Conservation (phyloP, 1,140 invertebrate genomes). For the Dendroctonus ponderosae region DNA sequence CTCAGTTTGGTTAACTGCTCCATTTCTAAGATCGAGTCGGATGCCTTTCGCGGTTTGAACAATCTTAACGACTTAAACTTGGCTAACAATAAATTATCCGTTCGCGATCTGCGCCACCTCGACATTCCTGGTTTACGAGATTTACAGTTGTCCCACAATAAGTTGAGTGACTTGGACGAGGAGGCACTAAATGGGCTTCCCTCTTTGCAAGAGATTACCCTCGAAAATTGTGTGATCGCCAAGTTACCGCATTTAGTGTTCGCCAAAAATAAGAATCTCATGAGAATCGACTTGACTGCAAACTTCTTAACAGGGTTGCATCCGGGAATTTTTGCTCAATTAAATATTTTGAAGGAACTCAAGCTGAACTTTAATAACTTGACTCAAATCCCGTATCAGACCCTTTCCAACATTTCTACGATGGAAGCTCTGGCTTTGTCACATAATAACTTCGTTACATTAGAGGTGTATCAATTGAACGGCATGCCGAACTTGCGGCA, state of each 20-base stretch:
- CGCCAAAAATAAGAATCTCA: constrained; percentile 70
- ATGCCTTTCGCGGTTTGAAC: constrained; percentile 63
- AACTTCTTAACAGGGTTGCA: constrained; percentile 67
- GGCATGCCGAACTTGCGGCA: constrained; percentile 70
- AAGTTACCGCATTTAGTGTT: constrained; percentile 69
- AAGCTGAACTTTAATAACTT: constrained; percentile 73
- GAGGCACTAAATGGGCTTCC: constrained; percentile 71
- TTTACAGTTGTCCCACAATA: constrained; percentile 72
- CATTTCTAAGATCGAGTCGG: constrained; percentile 60
- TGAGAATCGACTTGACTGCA: constrained; percentile 66
- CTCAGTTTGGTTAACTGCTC: constrained; percentile 64
- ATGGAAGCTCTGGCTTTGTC: constrained; percentile 72
- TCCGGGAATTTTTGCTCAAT: constrained; percentile 66
- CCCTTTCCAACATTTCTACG: constrained; percentile 69
- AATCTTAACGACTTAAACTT: constrained; percentile 70
- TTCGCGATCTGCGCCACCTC: constrained; percentile 64
- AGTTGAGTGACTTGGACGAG: constrained; percentile 68
- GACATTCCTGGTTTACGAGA: constrained; percentile 71
- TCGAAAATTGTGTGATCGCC: constrained; percentile 68
- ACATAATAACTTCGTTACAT: constrained; percentile 66
- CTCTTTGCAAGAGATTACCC: constrained; percentile 67
- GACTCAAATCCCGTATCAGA: constrained; percentile 71
- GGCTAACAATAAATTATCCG: constrained; percentile 69
- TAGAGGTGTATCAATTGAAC: constrained; percentile 74
- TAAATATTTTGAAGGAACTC: constrained; percentile 71